Evolutionary conservation across 2,113 vertebrate species (phyloP), one percentile per base, ranked within the genome.

Genomic region (Thunnus thynnus): DNA sequence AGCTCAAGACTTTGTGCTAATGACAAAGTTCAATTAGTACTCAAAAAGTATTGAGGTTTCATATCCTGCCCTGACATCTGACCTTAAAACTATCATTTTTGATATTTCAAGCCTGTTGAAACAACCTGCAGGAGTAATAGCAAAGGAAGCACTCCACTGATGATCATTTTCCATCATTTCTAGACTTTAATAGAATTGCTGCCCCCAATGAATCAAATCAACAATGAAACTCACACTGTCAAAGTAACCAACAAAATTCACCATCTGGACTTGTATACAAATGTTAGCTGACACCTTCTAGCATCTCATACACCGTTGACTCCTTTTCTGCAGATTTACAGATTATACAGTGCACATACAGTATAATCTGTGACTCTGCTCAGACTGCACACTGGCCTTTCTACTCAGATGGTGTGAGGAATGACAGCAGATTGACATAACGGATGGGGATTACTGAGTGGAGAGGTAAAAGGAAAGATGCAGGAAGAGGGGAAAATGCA

Each of bases 321-420:
- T 55, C 22, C 14, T 32, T 22, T 16, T 46, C 7, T 13, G 18
- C 52, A 67, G 13, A 61, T 25, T 69, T 52, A 32, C 66, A 64
- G 58, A 64, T 54, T 51, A 36, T 56, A 44, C 13, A 47, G 0
- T 20, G 0, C 52, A 58, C 14, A 44, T 2, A 41, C 36, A 41
- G 36, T 9, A 13, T 62, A 70, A 71, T 47, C 57, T 72, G 56
- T 50, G 51, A 41, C 13, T 56, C 32, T 27, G n/a, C 50, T 74
- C 30, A 54, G 50, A 65, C 55, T 70, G 44, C 44, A 81, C 63
- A 30, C 58, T 61, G 74, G 69, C 71, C 65, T 76, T 74, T 83
- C 52, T 48, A 64, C 72, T 83, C 66, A 83, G 78, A 86, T 78
- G 58, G 18, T 2, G 46, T 85, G 82, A 67, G 47, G 64, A 54